Conservation (phyloP, 23 tunicate species). For the Halocynthia roretzi region DNA sequence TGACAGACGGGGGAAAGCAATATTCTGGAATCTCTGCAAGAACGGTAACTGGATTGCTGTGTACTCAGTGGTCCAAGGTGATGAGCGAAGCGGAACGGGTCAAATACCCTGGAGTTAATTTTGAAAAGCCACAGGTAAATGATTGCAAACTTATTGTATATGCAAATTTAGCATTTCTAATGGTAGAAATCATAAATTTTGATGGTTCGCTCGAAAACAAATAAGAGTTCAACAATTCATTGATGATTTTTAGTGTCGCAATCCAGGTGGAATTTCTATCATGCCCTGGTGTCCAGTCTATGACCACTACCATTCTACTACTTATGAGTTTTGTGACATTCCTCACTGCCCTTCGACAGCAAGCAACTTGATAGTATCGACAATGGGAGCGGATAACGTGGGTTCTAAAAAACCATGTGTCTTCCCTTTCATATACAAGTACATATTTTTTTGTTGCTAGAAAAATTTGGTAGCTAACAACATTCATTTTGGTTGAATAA, state of each 20-base stretch:
- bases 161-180: neutral
- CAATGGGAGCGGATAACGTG: neutral
- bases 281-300: slow-evolving; percentile 19
- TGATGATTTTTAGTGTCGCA: slow-evolving; percentile 11
- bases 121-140: neutral
- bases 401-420: slow-evolving; percentile 16
- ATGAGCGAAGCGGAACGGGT: neutral
- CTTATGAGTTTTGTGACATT: slow-evolving; percentile 16
- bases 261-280: slow-evolving; percentile 15
- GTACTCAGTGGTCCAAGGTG: neutral
- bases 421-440: slow-evolving; percentile 22
- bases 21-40: neutral
- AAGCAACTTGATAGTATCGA: slow-evolving; percentile 6
- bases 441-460: neutral
- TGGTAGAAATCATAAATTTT: too few species aligned
- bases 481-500: neutral
- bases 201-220: neutral
- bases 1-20: slow-evolving; percentile 25
- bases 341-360: slow-evolving; percentile 20
- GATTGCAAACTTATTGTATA: neutral
- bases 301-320: too few species aligned
- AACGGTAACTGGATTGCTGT: neutral
- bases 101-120: neutral
- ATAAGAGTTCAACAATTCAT: neutral
- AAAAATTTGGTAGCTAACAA: neutral